A percentile compares a stretch with the other conserved stretches of the same genome.
These are phyloP conservation scores for Lonchura striata DNA, from an alignment of 2,113 vertebrate genomes.

Conservation along the genomic window DNA sequence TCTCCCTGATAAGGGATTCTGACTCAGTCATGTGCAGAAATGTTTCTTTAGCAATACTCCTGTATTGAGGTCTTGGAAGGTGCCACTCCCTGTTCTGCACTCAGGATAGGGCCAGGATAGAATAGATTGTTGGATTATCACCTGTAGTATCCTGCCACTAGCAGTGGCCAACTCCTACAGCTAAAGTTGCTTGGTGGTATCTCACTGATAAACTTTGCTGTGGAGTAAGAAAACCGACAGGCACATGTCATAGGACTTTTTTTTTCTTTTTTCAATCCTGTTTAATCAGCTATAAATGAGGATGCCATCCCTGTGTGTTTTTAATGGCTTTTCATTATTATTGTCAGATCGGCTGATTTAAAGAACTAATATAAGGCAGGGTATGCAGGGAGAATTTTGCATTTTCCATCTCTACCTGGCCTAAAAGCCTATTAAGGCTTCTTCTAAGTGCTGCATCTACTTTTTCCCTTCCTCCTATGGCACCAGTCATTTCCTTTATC, in stretches of 20 bases:
- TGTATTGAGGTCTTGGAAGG: background rate
- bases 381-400: background rate
- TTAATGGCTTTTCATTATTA: background rate
- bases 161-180: background rate
- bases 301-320: background rate
- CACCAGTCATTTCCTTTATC: background rate
- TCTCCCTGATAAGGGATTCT: background rate
- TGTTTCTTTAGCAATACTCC: background rate
- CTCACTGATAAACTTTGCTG: background rate
- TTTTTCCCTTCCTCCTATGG: background rate
- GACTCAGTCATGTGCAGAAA: rapidly evolving
- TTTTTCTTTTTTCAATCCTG: background rate
- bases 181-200: background rate
- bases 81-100: background rate
- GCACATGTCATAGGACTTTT: background rate
- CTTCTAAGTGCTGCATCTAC: background rate
- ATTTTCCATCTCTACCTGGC: background rate
- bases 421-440: background rate
- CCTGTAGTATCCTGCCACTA: background rate
- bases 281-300: constrained; percentile 1
- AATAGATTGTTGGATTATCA: background rate
- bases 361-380: background rate
- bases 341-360: background rate
- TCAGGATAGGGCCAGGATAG: background rate
- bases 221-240: background rate